phyloP scores from a whole-genome alignment of 2,113 vertebrate genomes.

The Opisthocomus hoazin region DNA sequence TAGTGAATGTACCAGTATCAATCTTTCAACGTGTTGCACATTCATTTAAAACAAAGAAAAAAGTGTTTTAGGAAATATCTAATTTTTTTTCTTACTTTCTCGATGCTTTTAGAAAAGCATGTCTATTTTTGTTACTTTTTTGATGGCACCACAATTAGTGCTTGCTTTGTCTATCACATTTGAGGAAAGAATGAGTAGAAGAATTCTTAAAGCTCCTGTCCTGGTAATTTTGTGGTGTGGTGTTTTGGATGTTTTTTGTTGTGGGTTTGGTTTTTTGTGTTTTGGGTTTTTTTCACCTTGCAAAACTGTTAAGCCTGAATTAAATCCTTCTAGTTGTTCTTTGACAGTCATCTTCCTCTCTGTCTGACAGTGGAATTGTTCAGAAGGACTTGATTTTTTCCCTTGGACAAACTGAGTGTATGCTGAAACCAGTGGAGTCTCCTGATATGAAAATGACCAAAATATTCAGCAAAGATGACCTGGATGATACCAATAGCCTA shows the following conservation, averaged over 20 bases:
- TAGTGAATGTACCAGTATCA: background rate
- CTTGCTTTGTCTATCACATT: background rate
- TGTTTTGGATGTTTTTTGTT: too few relatives aligned
- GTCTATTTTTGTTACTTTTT: background rate
- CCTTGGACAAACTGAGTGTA: constrained; percentile 88
- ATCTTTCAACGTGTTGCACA: background rate
- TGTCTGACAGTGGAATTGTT: constrained; percentile 84
- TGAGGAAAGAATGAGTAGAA: background rate
- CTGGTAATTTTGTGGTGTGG: background rate
- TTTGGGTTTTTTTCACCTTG: background rate
- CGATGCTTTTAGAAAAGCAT: background rate
- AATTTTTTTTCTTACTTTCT: background rate
- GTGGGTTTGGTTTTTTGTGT: background rate
- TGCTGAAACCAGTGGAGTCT: constrained; percentile 74
- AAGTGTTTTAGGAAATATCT: background rate
- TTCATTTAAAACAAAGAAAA: background rate
- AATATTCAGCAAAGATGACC: constrained; percentile 74
- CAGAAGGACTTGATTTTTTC: constrained; percentile 90
- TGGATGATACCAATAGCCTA: constrained; percentile 74
- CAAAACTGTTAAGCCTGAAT: background rate
- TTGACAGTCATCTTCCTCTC: background rate
- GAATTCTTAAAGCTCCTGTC: background rate
- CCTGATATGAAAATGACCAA: constrained; percentile 80
- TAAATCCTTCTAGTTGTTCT: background rate
- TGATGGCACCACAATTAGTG: background rate